Evolutionary conservation across 2,888 invertebrate species (phyloP), one percentile per base, ranked within the genome.

Genomic region (Machimus rusticus): DNA sequence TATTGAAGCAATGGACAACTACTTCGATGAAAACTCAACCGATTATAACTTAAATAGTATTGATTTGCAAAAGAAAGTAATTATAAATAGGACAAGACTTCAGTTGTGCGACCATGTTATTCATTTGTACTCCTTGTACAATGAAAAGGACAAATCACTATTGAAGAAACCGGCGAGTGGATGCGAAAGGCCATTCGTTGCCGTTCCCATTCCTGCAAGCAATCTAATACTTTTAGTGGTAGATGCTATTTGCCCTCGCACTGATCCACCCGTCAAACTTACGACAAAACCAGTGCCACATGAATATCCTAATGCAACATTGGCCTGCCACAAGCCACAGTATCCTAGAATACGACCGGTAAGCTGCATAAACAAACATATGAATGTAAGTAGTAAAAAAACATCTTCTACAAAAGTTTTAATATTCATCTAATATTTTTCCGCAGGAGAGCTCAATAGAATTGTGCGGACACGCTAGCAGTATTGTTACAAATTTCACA

Each of bases 91-190:
- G 90, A 98, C 98, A 0, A 94, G 96, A 76, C 97, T 97, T 0
- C 96, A 96, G 87, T 96, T 97, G 5, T 98, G 98, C 91, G 98
- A 98, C 92, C 94, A 97, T 91, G 95, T 96, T 91, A 94, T 94
- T 91, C 93, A 92, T 78, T 91, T 95, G 2, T 95, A 94, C 91
- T 92, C 91, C 6, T 89, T 93, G 55, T 91, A 90, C 93, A 94
- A 90, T 90, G 95, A 92, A 93, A 91, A 94, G 93, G 90, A 94
- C 92, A 91, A 94, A 93, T 91, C 92, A 93, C 90, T 94, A 92
- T 92, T 92, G 91, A 92, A 92, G 90, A 92, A 92, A 90, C 92
- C 92, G 89, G 92, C 93, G 88, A 92, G 91, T 89, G 93, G 91
- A 89, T 93, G 93, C 90, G 92, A 93, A 90, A 91, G 93, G 90